phyloP scores from a whole-genome alignment of 2,888 invertebrate genomes.

The Drosophila histrio region DNA sequence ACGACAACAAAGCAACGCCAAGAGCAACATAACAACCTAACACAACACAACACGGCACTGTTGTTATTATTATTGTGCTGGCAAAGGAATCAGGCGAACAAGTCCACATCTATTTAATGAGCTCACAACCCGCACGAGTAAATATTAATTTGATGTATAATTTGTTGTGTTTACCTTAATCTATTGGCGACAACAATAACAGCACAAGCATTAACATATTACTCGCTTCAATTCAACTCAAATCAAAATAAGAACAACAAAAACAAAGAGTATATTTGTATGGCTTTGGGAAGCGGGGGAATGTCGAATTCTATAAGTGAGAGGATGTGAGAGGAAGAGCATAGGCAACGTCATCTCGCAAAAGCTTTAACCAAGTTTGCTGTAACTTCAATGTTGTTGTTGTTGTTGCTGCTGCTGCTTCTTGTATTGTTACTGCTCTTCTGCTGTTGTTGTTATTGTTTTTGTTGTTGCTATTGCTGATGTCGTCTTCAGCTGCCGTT shows the following conservation, averaged over 20 bases:
- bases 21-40: slow-evolving; percentile 9
- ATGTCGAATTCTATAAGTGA: too few relatives aligned
- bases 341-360: slow-evolving; percentile 40
- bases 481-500: slow-evolving; percentile 27
- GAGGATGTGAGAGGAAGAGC: not conserved
- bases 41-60: slow-evolving; percentile 20
- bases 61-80: slow-evolving; percentile 7
- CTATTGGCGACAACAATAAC: slow-evolving; percentile 2
- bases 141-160: slow-evolving; percentile 32
- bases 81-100: not conserved
- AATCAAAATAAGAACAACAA: slow-evolving; percentile 10
- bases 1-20: slow-evolving; percentile 37
- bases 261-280: too few relatives aligned
- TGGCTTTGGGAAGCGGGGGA: too few relatives aligned
- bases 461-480: slow-evolving; percentile 4
- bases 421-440: not conserved
- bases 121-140: slow-evolving; percentile 45
- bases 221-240: slow-evolving; percentile 10
- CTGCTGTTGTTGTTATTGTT: not conserved
- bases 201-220: slow-evolving; percentile 26
- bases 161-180: slow-evolving; percentile 10
- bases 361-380: slow-evolving; percentile 33
- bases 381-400: slow-evolving; percentile 2
- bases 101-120: slow-evolving; percentile 30
- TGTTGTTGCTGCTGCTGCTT: not conserved